phyloP scores from a whole-genome alignment of 2,797 vertebrate species.

The Margarornis squamiger region DNA sequence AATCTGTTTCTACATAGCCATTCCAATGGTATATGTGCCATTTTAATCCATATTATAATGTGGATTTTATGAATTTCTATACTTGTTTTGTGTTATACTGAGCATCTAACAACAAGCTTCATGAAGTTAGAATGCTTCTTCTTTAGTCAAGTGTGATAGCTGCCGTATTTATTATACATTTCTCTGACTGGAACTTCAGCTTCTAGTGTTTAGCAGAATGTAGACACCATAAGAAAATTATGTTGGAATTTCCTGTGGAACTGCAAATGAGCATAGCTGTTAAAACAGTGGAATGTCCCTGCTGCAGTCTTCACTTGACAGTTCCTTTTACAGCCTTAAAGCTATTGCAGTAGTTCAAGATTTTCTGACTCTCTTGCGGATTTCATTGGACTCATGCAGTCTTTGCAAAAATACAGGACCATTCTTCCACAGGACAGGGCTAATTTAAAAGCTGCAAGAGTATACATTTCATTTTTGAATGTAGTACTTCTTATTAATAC shows the following conservation, averaged over 20 bases:
- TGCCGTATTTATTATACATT: not conserved
- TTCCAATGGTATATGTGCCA: not conserved
- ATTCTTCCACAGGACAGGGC: not conserved
- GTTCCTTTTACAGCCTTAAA: not conserved
- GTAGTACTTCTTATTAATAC: not conserved
- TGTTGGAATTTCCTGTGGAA: not conserved
- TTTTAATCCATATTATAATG: not conserved
- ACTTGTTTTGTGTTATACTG: not conserved
- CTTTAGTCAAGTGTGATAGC: not conserved
- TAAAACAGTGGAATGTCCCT: not conserved
- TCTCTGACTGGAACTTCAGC: not conserved
- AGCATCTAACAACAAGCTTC: not conserved
- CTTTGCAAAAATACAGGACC: not conserved
- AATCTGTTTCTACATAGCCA: not conserved
- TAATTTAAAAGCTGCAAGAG: slow-evolving; percentile 6
- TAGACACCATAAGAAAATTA: not conserved
- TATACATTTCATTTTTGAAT: not conserved
- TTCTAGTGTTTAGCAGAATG: not conserved
- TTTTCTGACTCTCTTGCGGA: not conserved
- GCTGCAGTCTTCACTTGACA: not conserved
- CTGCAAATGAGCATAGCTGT: not conserved
- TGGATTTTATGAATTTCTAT: not conserved
- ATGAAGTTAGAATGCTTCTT: not conserved
- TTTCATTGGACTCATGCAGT: not conserved
- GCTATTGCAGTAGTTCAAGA: not conserved